Conservation (phyloP, 1,140 invertebrate species). For the Marisa cornuarietis region DNA sequence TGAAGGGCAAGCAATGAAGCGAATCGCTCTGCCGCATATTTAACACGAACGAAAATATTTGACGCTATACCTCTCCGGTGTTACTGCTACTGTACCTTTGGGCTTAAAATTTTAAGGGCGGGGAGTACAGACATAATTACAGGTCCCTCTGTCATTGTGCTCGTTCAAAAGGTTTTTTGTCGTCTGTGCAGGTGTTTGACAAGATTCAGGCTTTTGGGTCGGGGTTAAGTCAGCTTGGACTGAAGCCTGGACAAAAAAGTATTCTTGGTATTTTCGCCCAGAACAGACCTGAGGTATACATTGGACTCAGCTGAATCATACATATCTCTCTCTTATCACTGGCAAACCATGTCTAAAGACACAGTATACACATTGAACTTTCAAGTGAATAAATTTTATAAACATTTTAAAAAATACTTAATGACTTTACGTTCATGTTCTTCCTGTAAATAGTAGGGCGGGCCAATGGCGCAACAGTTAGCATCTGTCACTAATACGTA, state of each 20-base stretch:
- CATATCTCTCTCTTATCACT: neutral
- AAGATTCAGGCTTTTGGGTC: slow-evolving; percentile 46
- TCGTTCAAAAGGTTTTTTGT: neutral
- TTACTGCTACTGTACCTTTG: too few relatives aligned
- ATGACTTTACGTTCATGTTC: too few relatives aligned
- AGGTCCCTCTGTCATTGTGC: too few relatives aligned
- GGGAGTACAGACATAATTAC: too few relatives aligned
- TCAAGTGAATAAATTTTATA: neutral
- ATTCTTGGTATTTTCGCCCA: slow-evolving; percentile 62
- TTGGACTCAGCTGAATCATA: neutral
- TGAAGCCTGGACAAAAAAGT: slow-evolving; percentile 42
- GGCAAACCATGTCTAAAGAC: neutral
- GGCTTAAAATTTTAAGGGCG: too few relatives aligned
- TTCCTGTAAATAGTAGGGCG: too few relatives aligned
- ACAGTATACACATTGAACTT: neutral
- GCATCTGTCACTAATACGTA: neutral
- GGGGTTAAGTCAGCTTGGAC: slow-evolving; percentile 44
- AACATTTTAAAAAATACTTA: too few relatives aligned
- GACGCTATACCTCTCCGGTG: too few relatives aligned
- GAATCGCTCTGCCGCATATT: too few relatives aligned
- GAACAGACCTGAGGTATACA: slow-evolving; percentile 60
- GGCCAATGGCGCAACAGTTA: neutral
- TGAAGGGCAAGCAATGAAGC: too few relatives aligned
- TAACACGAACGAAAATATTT: too few relatives aligned
- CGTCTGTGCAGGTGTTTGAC: slow-evolving; percentile 41